phyloP scores from a whole-genome alignment of 2,888 invertebrate genomes.

The Ormyrus rosae region DNA sequence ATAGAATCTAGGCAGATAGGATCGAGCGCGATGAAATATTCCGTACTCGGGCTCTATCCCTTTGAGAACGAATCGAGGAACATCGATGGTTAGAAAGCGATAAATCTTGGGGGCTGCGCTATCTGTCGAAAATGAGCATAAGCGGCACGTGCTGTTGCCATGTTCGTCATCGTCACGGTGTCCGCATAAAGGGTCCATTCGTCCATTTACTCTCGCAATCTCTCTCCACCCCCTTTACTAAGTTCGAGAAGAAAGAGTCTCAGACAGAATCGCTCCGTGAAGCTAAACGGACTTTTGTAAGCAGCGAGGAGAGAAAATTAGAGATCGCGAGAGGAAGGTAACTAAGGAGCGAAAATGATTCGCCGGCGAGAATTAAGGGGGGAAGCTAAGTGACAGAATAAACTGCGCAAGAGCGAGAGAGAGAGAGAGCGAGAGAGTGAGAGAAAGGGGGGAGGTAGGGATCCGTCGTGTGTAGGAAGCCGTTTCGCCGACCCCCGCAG shows the following conservation, averaged over 20 bases:
- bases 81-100: conserved; percentile 61
- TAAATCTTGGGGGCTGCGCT: conserved; percentile 69
- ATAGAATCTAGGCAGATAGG: conserved; percentile 4
- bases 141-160: conserved; percentile 72
- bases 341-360: conserved; percentile 31
- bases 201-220: conserved; percentile 12
- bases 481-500: conserved; percentile 65
- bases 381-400: conserved; percentile 18
- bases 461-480: conserved; percentile 68
- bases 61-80: conserved; percentile 15
- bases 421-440: neutral
- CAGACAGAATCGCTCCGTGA: conserved; percentile 20
- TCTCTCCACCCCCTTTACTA: neutral
- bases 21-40: conserved; percentile 9
- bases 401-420: neutral
- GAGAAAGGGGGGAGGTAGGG: conserved; percentile 39
- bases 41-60: neutral
- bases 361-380: conserved; percentile 1
- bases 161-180: conserved; percentile 33
- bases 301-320: conserved; percentile 37
- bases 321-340: conserved; percentile 42
- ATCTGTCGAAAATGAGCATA: conserved; percentile 71
- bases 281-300: conserved; percentile 30
- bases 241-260: neutral
- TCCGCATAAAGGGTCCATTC: conserved; percentile 54